Conservation (phyloP, 2,797 vertebrate genomes). For the Betta splendens region DNA sequence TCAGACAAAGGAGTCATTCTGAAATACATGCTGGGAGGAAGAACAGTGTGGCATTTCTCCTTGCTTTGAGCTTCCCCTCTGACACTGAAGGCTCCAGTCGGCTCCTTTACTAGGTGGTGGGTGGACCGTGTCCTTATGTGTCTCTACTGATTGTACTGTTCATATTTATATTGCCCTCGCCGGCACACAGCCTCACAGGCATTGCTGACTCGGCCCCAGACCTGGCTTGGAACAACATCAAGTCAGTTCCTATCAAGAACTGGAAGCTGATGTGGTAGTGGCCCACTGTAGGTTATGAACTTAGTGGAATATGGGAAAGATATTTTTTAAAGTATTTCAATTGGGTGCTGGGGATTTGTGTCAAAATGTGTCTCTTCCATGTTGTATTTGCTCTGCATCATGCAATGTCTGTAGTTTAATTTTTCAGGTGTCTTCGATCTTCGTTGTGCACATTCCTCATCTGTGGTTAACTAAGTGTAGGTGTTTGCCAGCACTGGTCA, state of each 20-base stretch:
- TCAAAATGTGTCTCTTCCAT: background rate
- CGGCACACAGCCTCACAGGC: slow-evolving; percentile 59
- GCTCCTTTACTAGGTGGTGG: slow-evolving; percentile 66
- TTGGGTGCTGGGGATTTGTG: too few species aligned
- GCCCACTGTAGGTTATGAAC: slow-evolving; percentile 33
- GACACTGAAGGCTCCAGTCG: slow-evolving; percentile 56
- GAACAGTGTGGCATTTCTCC: slow-evolving; percentile 68
- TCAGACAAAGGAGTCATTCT: slow-evolving; percentile 68
- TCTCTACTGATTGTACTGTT: slow-evolving; percentile 67
- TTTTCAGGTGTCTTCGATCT: background rate
- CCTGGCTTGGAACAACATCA: slow-evolving; percentile 62
- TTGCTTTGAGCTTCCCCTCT: slow-evolving; percentile 56
- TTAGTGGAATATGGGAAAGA: background rate
- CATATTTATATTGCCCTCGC: slow-evolving; percentile 69
- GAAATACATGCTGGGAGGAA: slow-evolving; percentile 33
- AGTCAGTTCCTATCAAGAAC: slow-evolving; percentile 46
- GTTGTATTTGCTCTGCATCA: background rate
- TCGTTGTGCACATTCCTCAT: slow-evolving; percentile 7
- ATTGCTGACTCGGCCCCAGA: slow-evolving; percentile 68
- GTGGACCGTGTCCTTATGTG: slow-evolving; percentile 65
- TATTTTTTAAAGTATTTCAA: too few species aligned
- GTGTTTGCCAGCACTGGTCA: slow-evolving; percentile 26
- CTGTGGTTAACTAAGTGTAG: slow-evolving; percentile 19
- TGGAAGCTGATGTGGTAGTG: slow-evolving; percentile 35
- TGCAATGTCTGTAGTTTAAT: slow-evolving; percentile 9